Evolutionary conservation across 2,888 invertebrate species (phyloP).

Genomic region (Lasioglossum malachurum): DNA sequence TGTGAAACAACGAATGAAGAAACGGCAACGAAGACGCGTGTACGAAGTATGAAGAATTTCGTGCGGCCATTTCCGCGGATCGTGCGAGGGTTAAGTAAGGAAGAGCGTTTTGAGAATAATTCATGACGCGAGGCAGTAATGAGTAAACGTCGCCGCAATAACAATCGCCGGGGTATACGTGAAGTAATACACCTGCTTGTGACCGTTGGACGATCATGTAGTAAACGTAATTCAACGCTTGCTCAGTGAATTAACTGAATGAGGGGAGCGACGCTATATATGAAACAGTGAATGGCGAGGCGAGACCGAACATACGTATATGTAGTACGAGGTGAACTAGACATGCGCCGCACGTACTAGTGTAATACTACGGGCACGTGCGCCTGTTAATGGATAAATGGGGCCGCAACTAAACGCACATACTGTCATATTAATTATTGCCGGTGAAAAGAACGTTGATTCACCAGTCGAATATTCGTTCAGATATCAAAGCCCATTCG

Average conservation of each 20-base stretch:
- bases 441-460: slow-evolving; percentile 3
- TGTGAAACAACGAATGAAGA: no score
- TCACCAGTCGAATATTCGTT: background rate
- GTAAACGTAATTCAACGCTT: slow-evolving; percentile 60
- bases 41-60: background rate
- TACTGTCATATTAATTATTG: slow-evolving; percentile 18
- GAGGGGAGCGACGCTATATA: slow-evolving; percentile 24
- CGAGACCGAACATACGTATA: slow-evolving; percentile 44
- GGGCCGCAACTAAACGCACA: slow-evolving; percentile 5
- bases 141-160: background rate
- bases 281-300: slow-evolving; percentile 27
- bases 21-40: background rate
- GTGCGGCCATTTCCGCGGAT: background rate
- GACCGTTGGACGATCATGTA: slow-evolving; percentile 32
- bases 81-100: background rate
- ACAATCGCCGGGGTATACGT: background rate
- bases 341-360: slow-evolving; percentile 71
- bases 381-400: slow-evolving; percentile 29
- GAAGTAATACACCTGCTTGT: slow-evolving; percentile 34
- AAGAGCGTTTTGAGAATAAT: slow-evolving; percentile 5
- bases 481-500: background rate
- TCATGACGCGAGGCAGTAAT: background rate
- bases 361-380: slow-evolving; percentile 63
- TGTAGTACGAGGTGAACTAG: slow-evolving; percentile 68
- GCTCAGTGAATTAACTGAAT: slow-evolving; percentile 69